A percentile compares a stretch with the other conserved stretches of the same genome.
Conservation (phyloP, 2,113 vertebrate species). For the Catharus fuscescens region DNA sequence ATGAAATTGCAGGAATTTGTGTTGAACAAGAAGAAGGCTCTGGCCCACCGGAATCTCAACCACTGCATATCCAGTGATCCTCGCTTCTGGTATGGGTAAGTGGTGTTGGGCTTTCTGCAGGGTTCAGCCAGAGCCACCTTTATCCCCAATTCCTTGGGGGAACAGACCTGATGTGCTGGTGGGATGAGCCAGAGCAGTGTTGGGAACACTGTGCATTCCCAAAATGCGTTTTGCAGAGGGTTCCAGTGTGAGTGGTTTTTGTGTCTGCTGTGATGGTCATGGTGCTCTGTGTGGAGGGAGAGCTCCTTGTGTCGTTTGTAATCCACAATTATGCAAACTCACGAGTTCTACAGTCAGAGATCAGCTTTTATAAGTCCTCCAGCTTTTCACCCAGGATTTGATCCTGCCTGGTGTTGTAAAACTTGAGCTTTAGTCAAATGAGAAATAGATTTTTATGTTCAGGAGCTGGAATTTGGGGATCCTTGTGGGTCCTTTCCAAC, state of each 20-base stretch:
- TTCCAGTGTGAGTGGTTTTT: fast-evolving
- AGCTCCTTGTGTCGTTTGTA: not conserved
- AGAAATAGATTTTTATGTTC: not conserved
- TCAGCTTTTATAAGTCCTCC: not conserved
- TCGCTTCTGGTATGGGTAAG: conserved; percentile 97
- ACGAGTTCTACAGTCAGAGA: not conserved
- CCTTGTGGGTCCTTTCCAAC: not conserved
- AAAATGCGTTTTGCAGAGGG: not conserved
- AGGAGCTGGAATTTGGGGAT: not conserved
- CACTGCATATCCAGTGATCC: conserved; percentile 93
- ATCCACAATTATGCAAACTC: not conserved
- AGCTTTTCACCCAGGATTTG: not conserved
- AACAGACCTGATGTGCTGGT: not conserved
- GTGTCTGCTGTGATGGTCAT: not conserved
- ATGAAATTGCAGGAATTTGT: conserved; percentile 98
- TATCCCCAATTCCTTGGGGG: not conserved
- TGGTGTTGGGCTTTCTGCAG: conserved; percentile 39
- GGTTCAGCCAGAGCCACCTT: not conserved
- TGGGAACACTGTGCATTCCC: not conserved
- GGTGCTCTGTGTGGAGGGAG: not conserved
- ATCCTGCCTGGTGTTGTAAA: fast-evolving
- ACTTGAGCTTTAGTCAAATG: not conserved
- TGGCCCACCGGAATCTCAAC: conserved; percentile 95
- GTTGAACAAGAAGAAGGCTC: conserved; percentile 96
- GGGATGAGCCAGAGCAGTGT: no score